Conservation (phyloP, 2,888 invertebrate genomes). For the Pachycephus smyrnensis region DNA sequence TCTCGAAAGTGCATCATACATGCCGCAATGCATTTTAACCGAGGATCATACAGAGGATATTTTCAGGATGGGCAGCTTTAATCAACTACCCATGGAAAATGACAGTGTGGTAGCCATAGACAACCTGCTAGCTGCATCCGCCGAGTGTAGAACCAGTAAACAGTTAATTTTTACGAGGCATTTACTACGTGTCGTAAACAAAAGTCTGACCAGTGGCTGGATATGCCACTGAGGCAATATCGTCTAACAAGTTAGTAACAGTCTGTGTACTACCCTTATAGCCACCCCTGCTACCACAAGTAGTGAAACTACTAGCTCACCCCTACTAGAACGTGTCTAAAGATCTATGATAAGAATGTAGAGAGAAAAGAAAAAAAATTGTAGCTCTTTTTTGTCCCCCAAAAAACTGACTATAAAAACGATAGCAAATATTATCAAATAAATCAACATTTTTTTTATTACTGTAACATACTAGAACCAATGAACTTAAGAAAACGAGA, state of each 20-base stretch:
- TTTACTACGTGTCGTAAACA: neutral
- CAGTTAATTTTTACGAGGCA: neutral
- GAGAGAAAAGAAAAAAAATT: neutral
- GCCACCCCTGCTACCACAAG: neutral
- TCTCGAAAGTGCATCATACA: neutral
- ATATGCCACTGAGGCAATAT: neutral
- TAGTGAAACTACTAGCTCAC: neutral
- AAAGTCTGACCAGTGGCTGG: neutral
- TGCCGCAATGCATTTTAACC: neutral
- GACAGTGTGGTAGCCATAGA: neutral
- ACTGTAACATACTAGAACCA: neutral
- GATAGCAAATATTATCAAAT: neutral
- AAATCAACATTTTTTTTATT: neutral
- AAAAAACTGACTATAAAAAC: neutral
- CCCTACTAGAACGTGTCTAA: neutral
- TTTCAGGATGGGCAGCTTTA: neutral
- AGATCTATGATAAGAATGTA: neutral
- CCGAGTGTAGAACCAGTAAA: neutral
- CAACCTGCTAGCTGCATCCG: neutral
- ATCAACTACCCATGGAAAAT: neutral
- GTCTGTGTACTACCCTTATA: neutral
- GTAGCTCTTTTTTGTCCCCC: too few species aligned
- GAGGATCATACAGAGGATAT: neutral
- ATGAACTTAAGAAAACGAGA: neutral
- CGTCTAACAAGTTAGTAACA: neutral